Conservation (phyloP, 2,113 vertebrate species). For the Petrocephalus microphthalmus region DNA sequence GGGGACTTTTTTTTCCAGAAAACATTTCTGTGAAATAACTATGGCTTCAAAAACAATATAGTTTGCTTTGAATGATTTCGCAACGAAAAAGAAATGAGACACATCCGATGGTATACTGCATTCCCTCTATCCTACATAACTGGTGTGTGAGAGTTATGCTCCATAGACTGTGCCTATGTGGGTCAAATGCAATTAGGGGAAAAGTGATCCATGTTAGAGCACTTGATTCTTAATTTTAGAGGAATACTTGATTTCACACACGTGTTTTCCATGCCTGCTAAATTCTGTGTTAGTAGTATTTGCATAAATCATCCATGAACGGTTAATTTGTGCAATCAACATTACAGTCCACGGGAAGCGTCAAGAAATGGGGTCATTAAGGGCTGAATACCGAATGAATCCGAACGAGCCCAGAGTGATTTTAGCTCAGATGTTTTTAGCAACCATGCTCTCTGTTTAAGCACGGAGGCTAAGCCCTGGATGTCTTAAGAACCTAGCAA, state of each 20-base stretch:
- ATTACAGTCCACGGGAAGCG: not conserved
- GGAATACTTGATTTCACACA: not conserved
- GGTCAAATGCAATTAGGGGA: constrained; percentile 9
- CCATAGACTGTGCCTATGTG: not conserved
- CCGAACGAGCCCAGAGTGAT: not conserved
- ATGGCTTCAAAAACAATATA: constrained; percentile 16
- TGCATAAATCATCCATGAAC: not conserved
- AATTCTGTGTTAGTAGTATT: not conserved
- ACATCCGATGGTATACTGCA: not conserved
- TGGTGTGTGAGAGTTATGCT: not conserved
- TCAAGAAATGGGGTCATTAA: not conserved
- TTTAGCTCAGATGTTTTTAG: not conserved
- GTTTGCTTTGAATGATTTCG: constrained; percentile 5
- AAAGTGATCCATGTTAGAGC: not conserved
- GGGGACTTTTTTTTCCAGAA: not conserved
- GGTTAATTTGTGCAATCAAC: not conserved
- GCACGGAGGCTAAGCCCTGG: not conserved
- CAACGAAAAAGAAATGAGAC: not conserved
- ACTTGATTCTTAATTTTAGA: not conserved
- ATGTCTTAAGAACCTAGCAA: not conserved
- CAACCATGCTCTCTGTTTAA: not conserved
- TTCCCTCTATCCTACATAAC: not conserved
- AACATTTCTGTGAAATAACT: constrained; percentile 2
- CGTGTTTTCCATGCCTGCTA: not conserved
- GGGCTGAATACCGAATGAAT: not conserved